Evolutionary conservation across 2,888 invertebrate species (phyloP).

Genomic region (Agrilus biguttatus): DNA sequence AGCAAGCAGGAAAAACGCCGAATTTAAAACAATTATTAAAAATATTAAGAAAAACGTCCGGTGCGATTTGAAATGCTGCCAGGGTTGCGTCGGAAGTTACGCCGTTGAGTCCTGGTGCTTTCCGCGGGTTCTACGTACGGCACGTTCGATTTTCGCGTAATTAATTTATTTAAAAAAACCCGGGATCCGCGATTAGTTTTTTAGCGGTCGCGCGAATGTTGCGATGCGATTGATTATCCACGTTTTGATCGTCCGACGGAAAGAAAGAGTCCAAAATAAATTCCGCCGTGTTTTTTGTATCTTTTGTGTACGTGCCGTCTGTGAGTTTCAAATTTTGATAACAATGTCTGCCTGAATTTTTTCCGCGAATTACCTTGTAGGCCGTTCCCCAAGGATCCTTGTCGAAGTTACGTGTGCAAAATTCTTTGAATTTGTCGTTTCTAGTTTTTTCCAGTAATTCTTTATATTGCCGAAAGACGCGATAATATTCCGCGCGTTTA

Average conservation of each 20-base stretch:
- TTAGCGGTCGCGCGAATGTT: background rate
- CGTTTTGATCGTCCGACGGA: slow-evolving; percentile 1
- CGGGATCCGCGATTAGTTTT: background rate
- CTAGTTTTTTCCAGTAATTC: background rate
- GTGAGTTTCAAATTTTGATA: background rate
- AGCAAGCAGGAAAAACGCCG: slow-evolving; percentile 3
- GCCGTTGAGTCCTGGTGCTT: slow-evolving; percentile 4
- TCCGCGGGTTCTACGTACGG: background rate
- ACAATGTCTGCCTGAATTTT: background rate
- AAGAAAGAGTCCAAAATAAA: slow-evolving; percentile 1
- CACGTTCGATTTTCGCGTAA: background rate
- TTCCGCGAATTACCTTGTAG: slow-evolving; percentile 1
- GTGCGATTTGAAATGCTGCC: background rate
- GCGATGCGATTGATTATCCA: background rate
- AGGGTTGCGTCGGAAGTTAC: slow-evolving; percentile 2
- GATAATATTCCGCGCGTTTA: background rate
- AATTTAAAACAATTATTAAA: slow-evolving; percentile 3
- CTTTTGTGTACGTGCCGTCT: background rate
- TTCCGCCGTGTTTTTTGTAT: background rate
- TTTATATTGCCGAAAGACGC: background rate
- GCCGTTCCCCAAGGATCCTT: slow-evolving; percentile 6
- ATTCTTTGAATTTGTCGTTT: slow-evolving; percentile 3
- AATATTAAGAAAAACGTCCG: background rate
- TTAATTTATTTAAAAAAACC: background rate
- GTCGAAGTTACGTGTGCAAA: background rate